phyloP scores from a whole-genome alignment of 2,113 vertebrate genomes.

The Seriola quinqueradiata region DNA sequence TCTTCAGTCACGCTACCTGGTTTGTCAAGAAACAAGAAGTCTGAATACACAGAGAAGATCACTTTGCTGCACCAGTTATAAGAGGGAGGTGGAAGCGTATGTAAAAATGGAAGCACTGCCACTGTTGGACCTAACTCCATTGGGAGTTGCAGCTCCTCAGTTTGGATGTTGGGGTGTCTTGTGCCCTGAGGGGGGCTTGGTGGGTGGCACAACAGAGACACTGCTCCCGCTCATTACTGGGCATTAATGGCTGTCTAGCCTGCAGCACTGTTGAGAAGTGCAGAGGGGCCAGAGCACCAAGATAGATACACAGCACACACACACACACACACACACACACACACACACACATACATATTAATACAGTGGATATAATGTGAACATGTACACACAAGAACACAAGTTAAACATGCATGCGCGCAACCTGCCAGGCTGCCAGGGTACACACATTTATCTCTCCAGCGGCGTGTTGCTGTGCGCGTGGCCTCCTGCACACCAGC shows the following conservation, averaged over 20 bases:
- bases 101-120: neutral
- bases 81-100: neutral
- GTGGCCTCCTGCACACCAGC: neutral
- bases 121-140: slow-evolving; percentile 6
- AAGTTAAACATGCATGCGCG: slow-evolving; percentile 8
- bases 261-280: slow-evolving; percentile 43
- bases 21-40: too few relatives aligned
- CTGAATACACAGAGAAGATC: too few relatives aligned
- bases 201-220: slow-evolving; percentile 41
- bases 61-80: neutral
- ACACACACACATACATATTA: neutral
- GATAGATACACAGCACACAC: too few relatives aligned
- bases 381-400: neutral
- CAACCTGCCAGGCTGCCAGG: neutral
- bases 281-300: neutral
- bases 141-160: slow-evolving; percentile 21
- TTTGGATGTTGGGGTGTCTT: slow-evolving; percentile 27
- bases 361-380: neutral
- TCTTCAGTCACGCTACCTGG: too few relatives aligned
- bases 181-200: slow-evolving; percentile 29
- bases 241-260: slow-evolving; percentile 47
- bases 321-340: too few relatives aligned
- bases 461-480: slow-evolving; percentile 7
- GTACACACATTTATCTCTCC: neutral
- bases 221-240: slow-evolving; percentile 67